These are phyloP conservation scores for Prosapia bicincta DNA, from an alignment of 2,888 invertebrate species.

Conservation along the genomic window DNA sequence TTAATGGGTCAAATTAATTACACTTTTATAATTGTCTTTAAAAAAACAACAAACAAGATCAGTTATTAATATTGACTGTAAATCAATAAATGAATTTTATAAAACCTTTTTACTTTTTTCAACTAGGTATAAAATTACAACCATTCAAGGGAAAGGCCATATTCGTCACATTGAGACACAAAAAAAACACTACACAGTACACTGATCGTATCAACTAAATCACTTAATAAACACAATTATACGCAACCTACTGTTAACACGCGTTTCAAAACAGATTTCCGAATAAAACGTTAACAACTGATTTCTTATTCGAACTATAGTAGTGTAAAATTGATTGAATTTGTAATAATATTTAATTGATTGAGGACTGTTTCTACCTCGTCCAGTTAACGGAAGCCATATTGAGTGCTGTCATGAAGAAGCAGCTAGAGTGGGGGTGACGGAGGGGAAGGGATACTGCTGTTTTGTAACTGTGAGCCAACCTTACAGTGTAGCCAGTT, in stretches of 20 bases:
- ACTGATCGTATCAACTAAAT: slow-evolving; percentile 26
- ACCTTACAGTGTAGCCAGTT: neutral
- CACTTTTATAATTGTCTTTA: neutral
- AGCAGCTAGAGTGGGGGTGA: slow-evolving; percentile 16
- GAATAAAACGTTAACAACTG: neutral
- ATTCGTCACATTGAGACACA: slow-evolving; percentile 24
- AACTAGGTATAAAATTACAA: slow-evolving; percentile 10
- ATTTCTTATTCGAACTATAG: neutral
- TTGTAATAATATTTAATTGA: slow-evolving; percentile 2
- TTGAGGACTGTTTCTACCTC: slow-evolving; percentile 14
- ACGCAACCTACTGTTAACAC: neutral
- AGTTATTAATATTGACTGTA: neutral
- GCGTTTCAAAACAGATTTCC: neutral
- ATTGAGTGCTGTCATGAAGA: slow-evolving; percentile 34
- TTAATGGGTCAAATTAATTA: neutral
- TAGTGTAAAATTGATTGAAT: neutral
- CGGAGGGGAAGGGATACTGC: slow-evolving; percentile 19
- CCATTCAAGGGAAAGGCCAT: slow-evolving; percentile 23
- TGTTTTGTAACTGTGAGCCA: slow-evolving; percentile 25
- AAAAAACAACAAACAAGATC: neutral
- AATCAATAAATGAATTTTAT: neutral
- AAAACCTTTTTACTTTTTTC: neutral
- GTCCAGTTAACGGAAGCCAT: slow-evolving; percentile 35
- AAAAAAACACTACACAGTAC: slow-evolving; percentile 19
- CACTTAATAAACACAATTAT: slow-evolving; percentile 14